phyloP scores from a whole-genome alignment of 2,113 vertebrate genomes.

The Catharus bicknelli region DNA sequence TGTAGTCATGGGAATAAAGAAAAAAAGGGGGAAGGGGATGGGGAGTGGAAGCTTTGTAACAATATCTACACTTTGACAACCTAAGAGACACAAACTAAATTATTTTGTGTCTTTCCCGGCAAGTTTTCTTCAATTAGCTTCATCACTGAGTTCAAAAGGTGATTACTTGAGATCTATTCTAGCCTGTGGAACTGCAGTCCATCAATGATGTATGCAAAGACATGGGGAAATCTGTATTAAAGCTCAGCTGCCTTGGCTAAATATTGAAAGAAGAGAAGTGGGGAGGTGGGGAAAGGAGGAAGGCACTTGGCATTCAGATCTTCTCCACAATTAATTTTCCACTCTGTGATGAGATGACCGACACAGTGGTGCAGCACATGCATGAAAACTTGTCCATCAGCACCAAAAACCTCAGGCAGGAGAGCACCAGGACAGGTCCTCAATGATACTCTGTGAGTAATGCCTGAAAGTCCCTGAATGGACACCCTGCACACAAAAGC shows the following conservation, averaged over 20 bases:
- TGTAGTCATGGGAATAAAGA: not conserved
- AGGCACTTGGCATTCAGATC: constrained; percentile 48
- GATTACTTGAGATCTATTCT: constrained; percentile 50
- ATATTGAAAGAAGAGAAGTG: not conserved
- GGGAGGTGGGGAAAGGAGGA: not conserved
- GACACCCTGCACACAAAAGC: not conserved
- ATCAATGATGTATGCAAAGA: constrained; percentile 29
- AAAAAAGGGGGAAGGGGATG: fast-evolving
- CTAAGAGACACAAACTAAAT: constrained; percentile 57
- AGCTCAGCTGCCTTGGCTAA: constrained; percentile 60
- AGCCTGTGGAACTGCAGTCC: not conserved
- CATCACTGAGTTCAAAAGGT: constrained; percentile 63
- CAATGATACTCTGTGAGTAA: not conserved
- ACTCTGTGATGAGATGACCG: constrained; percentile 29
- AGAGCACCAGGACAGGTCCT: constrained; percentile 18
- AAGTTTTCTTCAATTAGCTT: constrained; percentile 65
- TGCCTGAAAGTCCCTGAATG: fast-evolving
- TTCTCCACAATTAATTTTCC: constrained; percentile 59
- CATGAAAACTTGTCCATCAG: constrained; percentile 49
- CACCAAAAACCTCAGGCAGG: constrained; percentile 12
- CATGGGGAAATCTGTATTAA: constrained; percentile 40
- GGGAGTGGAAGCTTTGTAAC: not conserved
- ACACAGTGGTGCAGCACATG: not conserved
- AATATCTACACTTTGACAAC: not conserved
- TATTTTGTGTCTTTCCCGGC: constrained; percentile 58